phyloP scores from a whole-genome alignment of 2,888 invertebrate species.

The Melanostoma scalare region DNA sequence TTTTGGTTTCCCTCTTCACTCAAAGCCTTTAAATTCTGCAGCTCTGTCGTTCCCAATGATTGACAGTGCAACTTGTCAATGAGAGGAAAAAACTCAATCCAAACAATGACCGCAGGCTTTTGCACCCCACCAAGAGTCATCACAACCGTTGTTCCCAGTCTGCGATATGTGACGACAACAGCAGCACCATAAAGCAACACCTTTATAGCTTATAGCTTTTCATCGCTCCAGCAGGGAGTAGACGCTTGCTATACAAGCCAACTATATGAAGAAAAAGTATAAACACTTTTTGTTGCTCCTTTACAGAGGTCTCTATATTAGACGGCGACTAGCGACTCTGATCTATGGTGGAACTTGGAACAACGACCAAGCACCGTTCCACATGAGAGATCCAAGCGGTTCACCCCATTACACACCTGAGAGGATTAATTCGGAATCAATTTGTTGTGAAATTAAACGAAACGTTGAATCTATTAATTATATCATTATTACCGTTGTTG shows the following conservation, averaged over 20 bases:
- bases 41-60: neutral
- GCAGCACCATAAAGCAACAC: conserved; percentile 58
- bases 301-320: neutral
- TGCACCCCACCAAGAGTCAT: conserved; percentile 42
- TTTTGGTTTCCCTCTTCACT: too few species aligned
- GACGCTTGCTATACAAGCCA: neutral
- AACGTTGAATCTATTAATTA: conserved; percentile 81
- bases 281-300: conserved; percentile 27
- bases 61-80: conserved; percentile 24
- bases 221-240: conserved; percentile 42
- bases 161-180: conserved; percentile 30
- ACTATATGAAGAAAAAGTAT: neutral
- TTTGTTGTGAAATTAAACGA: conserved; percentile 79
- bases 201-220: conserved; percentile 55
- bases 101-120: conserved; percentile 56
- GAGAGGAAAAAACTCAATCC: conserved; percentile 14
- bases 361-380: conserved; percentile 48
- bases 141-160: neutral
- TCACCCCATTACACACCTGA: conserved; percentile 78
- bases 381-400: conserved; percentile 61
- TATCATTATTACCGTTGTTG: conserved; percentile 74
- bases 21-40: too few species aligned
- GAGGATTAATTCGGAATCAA: conserved; percentile 81
- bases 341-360: conserved; percentile 10
- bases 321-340: conserved; percentile 9